Conservation (phyloP, 2,113 vertebrate species). For the Dipodomys stephensi region DNA sequence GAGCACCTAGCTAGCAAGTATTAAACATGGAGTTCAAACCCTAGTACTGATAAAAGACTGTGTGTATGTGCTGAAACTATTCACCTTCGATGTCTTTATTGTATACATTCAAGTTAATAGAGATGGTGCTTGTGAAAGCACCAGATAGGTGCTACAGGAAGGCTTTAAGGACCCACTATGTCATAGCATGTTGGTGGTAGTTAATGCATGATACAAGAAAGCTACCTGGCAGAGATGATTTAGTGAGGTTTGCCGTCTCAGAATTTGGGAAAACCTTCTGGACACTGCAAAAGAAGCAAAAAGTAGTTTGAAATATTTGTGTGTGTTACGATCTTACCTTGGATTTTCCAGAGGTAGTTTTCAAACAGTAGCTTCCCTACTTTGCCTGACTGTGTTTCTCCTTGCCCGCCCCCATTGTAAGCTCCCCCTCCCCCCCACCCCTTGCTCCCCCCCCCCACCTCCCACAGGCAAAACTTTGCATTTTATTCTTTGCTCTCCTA, state of each 20-base stretch:
- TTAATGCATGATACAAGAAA: background rate
- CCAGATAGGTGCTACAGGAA: background rate
- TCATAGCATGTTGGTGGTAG: no score
- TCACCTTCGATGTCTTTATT: background rate
- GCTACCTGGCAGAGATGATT: constrained; percentile 99
- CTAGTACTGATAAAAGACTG: background rate
- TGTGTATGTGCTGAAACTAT: no score
- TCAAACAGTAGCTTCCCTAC: background rate
- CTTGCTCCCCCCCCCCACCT: no score
- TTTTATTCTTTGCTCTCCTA: background rate
- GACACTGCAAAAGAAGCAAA: constrained; percentile 91
- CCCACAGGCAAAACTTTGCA: background rate
- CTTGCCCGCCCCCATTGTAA: background rate
- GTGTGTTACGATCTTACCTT: background rate
- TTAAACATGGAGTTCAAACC: no score
- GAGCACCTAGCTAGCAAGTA: no score
- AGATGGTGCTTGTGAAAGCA: background rate
- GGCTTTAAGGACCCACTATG: background rate
- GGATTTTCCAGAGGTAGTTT: background rate
- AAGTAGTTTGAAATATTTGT: constrained; percentile 50
- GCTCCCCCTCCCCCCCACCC: no score
- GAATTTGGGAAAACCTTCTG: constrained; percentile 98
- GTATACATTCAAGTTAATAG: background rate
- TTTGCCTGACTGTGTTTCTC: background rate
- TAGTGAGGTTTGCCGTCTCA: constrained; percentile 97